phyloP scores from a whole-genome alignment of 2,113 vertebrate species.

The Limanda limanda region DNA sequence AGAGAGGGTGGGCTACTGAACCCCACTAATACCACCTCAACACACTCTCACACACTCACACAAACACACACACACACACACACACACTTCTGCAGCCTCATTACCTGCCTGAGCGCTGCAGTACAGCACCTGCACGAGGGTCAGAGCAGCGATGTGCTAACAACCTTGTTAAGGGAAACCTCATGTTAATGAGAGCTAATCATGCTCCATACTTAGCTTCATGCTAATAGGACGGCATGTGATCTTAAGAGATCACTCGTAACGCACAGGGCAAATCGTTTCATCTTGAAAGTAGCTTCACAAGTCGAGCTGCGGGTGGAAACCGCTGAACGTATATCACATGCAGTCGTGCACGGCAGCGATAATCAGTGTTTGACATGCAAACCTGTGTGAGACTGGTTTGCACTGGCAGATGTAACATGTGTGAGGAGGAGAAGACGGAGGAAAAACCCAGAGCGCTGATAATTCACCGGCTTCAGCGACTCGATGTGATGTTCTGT shows the following conservation, averaged over 20 bases:
- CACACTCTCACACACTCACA: slow-evolving; percentile 17
- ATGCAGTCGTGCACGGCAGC: slow-evolving; percentile 29
- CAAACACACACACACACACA: neutral
- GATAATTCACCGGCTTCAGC: slow-evolving; percentile 17
- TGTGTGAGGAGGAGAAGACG: slow-evolving; percentile 6
- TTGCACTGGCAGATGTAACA: slow-evolving; percentile 20
- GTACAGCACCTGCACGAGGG: slow-evolving; percentile 61
- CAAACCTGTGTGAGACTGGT: neutral
- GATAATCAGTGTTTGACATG: slow-evolving; percentile 41
- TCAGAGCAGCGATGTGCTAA: slow-evolving; percentile 52
- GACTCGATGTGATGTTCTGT: too few relatives aligned
- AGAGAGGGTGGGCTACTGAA: slow-evolving; percentile 66
- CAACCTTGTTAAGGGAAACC: slow-evolving; percentile 69
- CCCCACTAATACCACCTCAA: slow-evolving; percentile 35
- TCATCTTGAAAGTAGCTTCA: slow-evolving; percentile 65
- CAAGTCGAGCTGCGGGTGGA: slow-evolving; percentile 1
- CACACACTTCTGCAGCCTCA: slow-evolving; percentile 63
- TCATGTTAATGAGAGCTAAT: slow-evolving; percentile 71
- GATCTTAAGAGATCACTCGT: slow-evolving; percentile 62
- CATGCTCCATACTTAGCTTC: slow-evolving; percentile 53
- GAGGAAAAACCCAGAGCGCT: slow-evolving; percentile 11
- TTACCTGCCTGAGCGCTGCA: slow-evolving; percentile 71
- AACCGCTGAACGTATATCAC: slow-evolving; percentile 23
- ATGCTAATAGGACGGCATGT: slow-evolving; percentile 58
- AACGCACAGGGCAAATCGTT: slow-evolving; percentile 19